Evolutionary conservation across 1,140 invertebrate species (phyloP).

Genomic region (Harpegnathos saltator): DNA sequence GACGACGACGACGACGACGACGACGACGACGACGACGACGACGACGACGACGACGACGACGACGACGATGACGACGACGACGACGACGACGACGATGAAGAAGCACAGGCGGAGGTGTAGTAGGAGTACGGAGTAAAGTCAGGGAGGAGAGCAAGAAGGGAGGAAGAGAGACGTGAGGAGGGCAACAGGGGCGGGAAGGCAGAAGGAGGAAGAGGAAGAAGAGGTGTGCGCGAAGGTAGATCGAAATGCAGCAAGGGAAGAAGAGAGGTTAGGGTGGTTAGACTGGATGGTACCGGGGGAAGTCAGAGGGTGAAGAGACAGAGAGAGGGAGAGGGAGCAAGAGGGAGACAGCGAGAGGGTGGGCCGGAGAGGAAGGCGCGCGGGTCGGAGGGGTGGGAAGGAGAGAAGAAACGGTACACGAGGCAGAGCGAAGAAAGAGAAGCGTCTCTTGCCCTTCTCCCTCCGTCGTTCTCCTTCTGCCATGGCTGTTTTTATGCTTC

Average conservation of each 20-base stretch:
- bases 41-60: conserved; percentile 47
- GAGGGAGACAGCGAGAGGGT: neutral
- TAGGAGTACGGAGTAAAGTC: conserved; percentile 12
- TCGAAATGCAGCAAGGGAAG: conserved; percentile 70
- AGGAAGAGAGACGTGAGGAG: neutral
- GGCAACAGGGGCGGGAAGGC: conserved; percentile 20
- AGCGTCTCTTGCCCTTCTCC: conserved; percentile 40
- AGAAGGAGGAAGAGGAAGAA: conserved; percentile 63
- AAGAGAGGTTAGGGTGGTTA: conserved; percentile 71
- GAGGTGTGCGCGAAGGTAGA: conserved; percentile 64
- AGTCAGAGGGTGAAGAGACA: conserved; percentile 69
- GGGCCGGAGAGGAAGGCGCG: conserved; percentile 32
- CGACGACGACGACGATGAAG: conserved; percentile 46
- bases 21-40: conserved; percentile 42
- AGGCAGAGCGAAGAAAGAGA: conserved; percentile 49
- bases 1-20: conserved; percentile 47
- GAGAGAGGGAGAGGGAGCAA: conserved; percentile 1
- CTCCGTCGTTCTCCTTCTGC: conserved; percentile 54
- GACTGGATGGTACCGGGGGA: conserved; percentile 64
- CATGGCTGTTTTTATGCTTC: conserved; percentile 61
- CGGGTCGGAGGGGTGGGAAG: conserved; percentile 33
- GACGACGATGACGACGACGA: conserved; percentile 48
- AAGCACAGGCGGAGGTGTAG: conserved; percentile 23
- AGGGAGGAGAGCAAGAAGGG: neutral
- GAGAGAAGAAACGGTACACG: conserved; percentile 18